Percentiles rank a stretch among this genome's conserved stretches.
These are phyloP conservation scores for Pangasianodon hypophthalmus DNA, from an alignment of 2,113 vertebrate species.

Conservation along the genomic window DNA sequence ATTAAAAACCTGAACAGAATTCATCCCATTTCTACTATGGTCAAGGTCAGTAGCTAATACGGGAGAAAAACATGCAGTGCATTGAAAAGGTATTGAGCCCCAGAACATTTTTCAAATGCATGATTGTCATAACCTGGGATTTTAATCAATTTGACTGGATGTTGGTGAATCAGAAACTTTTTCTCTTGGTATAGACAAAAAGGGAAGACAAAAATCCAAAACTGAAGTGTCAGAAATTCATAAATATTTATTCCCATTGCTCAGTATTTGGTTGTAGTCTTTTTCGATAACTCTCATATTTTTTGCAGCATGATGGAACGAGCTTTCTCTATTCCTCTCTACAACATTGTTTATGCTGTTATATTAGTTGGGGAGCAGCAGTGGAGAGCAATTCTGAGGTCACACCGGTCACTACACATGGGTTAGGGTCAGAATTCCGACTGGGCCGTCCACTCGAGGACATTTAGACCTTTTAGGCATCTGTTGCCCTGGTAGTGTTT, in stretches of 20 bases:
- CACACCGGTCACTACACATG: no score
- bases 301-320: background rate
- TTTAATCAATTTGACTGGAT: background rate
- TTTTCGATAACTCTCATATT: background rate
- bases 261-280: background rate
- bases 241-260: background rate
- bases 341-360: background rate
- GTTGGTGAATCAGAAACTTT: background rate
- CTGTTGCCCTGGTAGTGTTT: background rate
- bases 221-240: background rate
- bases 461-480: background rate
- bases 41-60: constrained; percentile 54
- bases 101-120: background rate
- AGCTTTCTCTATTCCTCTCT: background rate
- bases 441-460: background rate
- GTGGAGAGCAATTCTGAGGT: background rate
- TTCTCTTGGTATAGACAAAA: background rate
- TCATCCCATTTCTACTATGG: constrained; percentile 60
- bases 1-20: constrained; percentile 61
- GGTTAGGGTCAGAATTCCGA: background rate
- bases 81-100: background rate
- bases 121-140: background rate
- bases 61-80: background rate
- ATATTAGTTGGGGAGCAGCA: background rate
- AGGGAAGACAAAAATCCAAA: background rate